A percentile compares a stretch with the other conserved stretches of the same genome.
These are phyloP conservation scores for Myanophis thanlyinensis DNA, from an alignment of 2,113 vertebrate genomes.

Conservation along the genomic window DNA sequence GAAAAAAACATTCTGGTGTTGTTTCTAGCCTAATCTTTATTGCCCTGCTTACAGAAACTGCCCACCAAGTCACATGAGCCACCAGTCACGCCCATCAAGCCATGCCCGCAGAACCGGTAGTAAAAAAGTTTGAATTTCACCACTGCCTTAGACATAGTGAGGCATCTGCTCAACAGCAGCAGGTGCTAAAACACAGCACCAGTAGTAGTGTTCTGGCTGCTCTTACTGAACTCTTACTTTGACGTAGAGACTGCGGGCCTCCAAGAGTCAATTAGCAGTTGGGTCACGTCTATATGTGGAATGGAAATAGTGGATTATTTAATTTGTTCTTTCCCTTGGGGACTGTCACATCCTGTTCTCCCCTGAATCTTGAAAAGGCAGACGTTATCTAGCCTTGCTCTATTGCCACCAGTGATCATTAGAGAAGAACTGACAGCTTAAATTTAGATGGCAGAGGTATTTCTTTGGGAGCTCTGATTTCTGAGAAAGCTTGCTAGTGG, in stretches of 20 bases:
- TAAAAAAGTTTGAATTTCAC: too few species aligned
- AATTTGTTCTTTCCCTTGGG: neutral
- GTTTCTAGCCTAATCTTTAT: too few species aligned
- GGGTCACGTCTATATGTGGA: neutral
- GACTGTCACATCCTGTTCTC: neutral
- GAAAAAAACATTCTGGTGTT: too few species aligned
- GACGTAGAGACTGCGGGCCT: neutral
- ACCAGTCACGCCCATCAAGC: too few species aligned
- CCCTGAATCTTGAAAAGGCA: neutral
- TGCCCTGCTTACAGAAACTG: too few species aligned
- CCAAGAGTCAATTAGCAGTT: neutral
- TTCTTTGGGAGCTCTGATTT: neutral
- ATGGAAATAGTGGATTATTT: neutral
- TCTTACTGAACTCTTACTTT: neutral
- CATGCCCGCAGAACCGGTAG: too few species aligned
- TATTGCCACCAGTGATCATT: neutral
- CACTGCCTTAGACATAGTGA: neutral
- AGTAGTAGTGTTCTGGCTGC: neutral
- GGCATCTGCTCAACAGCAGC: neutral
- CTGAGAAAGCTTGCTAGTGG: neutral
- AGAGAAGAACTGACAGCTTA: neutral
- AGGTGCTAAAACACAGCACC: neutral
- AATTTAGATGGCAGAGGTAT: neutral
- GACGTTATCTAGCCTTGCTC: neutral
- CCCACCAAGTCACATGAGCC: too few species aligned